Conservation (phyloP, 2,888 invertebrate genomes). For the Amiota minor region DNA sequence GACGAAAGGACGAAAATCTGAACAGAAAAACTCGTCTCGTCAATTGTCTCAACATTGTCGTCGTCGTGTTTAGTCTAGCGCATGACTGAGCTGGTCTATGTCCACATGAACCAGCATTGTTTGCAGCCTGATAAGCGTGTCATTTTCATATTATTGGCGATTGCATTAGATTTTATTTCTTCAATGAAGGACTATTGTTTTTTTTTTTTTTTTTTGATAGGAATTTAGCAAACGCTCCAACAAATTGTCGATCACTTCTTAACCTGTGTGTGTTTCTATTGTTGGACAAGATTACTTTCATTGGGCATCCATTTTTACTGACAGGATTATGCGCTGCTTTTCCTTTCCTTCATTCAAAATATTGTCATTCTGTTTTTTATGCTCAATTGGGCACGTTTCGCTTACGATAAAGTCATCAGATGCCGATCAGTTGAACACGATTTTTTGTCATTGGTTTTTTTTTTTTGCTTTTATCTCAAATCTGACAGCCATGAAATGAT, state of each 20-base stretch:
- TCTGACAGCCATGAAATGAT: conserved; percentile 58
- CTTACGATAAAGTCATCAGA: conserved; percentile 43
- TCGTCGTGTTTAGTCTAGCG: too few relatives aligned
- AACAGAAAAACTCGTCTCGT: conserved; percentile 41
- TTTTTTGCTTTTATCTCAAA: conserved; percentile 30
- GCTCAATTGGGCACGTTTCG: conserved; percentile 51
- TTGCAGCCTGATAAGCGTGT: conserved; percentile 68
- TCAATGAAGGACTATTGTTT: conserved; percentile 23
- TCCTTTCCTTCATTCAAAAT: conserved; percentile 46
- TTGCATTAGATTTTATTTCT: conserved; percentile 45
- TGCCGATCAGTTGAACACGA: conserved; percentile 10
- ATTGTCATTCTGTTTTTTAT: conserved; percentile 15
- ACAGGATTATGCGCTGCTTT: conserved; percentile 60
- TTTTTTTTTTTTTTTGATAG: conserved; percentile 28
- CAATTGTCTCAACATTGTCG: background rate
- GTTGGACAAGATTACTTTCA: too few relatives aligned
- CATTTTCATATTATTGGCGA: conserved; percentile 69
- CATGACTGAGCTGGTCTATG: background rate
- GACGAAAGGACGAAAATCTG: conserved; percentile 25
- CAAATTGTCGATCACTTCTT: conserved; percentile 11
- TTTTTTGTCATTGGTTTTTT: background rate
- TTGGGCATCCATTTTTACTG: conserved; percentile 56
- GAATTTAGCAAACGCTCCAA: conserved; percentile 8
- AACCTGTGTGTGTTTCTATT: conserved; percentile 27
- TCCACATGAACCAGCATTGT: conserved; percentile 39